Percentiles rank a stretch among this genome's conserved stretches.
These are phyloP conservation scores for Ectemnius lituratus DNA, from an alignment of 2,888 invertebrate genomes.

Conservation along the genomic window DNA sequence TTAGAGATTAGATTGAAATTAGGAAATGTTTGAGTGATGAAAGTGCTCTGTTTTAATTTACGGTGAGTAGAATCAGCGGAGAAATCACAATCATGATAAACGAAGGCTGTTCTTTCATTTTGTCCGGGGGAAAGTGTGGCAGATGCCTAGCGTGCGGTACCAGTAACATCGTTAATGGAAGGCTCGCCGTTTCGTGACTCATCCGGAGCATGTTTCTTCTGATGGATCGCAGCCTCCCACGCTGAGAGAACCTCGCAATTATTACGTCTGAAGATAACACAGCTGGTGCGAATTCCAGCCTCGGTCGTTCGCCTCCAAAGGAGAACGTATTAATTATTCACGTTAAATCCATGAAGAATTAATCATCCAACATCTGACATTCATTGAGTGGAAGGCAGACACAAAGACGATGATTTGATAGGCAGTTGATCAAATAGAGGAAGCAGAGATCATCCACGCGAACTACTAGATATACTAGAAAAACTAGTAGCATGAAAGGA, in stretches of 20 bases:
- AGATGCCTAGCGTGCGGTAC: not conserved
- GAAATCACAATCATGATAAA: constrained; percentile 21
- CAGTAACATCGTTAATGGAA: constrained; percentile 39
- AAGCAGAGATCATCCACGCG: too few relatives aligned
- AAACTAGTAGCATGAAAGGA: too few relatives aligned
- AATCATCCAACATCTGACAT: too few relatives aligned
- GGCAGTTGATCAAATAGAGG: too few relatives aligned
- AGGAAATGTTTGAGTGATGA: too few relatives aligned
- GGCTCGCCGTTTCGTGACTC: constrained; percentile 40
- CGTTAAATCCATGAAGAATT: too few relatives aligned
- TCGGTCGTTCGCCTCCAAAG: not conserved
- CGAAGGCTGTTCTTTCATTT: constrained; percentile 11
- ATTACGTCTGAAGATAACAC: constrained; percentile 40
- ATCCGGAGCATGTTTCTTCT: constrained; percentile 21
- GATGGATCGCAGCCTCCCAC: constrained; percentile 15
- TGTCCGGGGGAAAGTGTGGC: constrained; percentile 28
- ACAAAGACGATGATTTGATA: too few relatives aligned
- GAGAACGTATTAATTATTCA: constrained; percentile 16
- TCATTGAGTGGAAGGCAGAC: too few relatives aligned
- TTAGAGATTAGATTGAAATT: too few relatives aligned
- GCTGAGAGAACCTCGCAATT: constrained; percentile 18
- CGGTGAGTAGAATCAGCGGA: constrained; percentile 19
- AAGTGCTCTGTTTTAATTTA: too few relatives aligned
- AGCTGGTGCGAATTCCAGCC: constrained; percentile 7
- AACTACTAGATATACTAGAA: too few relatives aligned